These are phyloP conservation scores for Osmerus eperlanus DNA, from an alignment of 2,113 vertebrate species.

Conservation along the genomic window DNA sequence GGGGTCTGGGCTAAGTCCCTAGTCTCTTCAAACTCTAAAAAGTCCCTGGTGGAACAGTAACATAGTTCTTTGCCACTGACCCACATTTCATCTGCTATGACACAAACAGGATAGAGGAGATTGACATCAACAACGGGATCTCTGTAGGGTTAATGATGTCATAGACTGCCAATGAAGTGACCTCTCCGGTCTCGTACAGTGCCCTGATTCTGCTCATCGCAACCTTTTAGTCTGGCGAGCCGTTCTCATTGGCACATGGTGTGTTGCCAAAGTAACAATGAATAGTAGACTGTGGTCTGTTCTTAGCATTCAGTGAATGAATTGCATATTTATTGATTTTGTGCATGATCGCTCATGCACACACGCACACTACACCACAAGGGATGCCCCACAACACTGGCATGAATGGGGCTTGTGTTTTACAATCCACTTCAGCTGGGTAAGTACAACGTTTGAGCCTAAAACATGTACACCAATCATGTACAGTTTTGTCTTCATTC, in stretches of 20 bases:
- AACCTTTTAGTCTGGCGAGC: constrained; percentile 6
- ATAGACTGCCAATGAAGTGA: constrained; percentile 31
- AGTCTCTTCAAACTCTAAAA: too few relatives aligned
- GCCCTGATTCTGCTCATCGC: constrained; percentile 16
- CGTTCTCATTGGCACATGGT: constrained; percentile 5
- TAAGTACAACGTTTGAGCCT: neutral
- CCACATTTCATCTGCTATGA: constrained; percentile 45
- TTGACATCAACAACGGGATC: constrained; percentile 42
- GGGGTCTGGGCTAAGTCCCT: too few relatives aligned
- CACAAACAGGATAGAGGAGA: constrained; percentile 27
- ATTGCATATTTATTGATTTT: neutral
- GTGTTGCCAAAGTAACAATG: constrained; percentile 1
- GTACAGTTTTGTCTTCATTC: too few relatives aligned
- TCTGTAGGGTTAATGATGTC: constrained; percentile 48
- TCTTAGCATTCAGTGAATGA: neutral
- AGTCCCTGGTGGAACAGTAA: constrained; percentile 26
- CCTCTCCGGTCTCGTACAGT: constrained; percentile 26
- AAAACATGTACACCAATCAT: too few relatives aligned
- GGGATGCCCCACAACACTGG: neutral
- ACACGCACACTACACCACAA: neutral
- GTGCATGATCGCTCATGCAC: neutral
- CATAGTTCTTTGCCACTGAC: constrained; percentile 48
- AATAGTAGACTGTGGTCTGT: neutral
- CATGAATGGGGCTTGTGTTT: neutral
- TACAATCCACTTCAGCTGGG: neutral